Conservation (phyloP, 2,888 invertebrate species). For the Unio pictorum region DNA sequence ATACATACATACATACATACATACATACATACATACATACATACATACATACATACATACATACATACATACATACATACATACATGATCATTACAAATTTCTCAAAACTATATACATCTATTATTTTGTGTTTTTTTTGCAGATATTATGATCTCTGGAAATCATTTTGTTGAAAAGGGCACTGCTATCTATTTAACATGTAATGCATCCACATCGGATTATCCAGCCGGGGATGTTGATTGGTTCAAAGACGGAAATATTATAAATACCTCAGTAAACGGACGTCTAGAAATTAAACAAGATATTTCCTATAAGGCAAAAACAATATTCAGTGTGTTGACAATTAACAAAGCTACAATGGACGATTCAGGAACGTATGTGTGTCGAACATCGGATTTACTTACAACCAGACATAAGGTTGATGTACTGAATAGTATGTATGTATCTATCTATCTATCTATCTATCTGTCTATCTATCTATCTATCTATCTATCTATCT, state of each 20-base stretch:
- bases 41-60: constrained; percentile 3
- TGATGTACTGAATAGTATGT: constrained; percentile 38
- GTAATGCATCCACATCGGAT: constrained; percentile 37
- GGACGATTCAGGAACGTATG: constrained; percentile 39
- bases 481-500: not conserved
- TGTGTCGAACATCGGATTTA: constrained; percentile 38
- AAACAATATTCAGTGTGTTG: constrained; percentile 31
- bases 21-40: constrained; percentile 3
- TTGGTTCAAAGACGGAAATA: constrained; percentile 44
- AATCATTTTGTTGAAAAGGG: constrained; percentile 39
- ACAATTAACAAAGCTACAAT: constrained; percentile 28
- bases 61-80: constrained; percentile 3
- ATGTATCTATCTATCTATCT: not conserved
- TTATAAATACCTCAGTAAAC: constrained; percentile 14
- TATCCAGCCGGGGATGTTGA: constrained; percentile 36
- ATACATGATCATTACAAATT: not conserved
- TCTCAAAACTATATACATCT: not conserved
- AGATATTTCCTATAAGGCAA: constrained; percentile 27
- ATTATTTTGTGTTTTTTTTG: constrained; percentile 12
- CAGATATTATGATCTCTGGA: constrained; percentile 39
- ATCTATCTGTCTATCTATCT: not conserved
- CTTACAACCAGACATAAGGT: constrained; percentile 36
- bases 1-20: too few relatives aligned
- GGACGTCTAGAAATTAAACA: constrained; percentile 29
- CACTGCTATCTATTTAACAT: constrained; percentile 27